A percentile compares a stretch with the other conserved stretches of the same genome.
These are phyloP conservation scores for Lomographa bimaculata DNA, from an alignment of 2,888 invertebrate genomes.

Conservation along the genomic window DNA sequence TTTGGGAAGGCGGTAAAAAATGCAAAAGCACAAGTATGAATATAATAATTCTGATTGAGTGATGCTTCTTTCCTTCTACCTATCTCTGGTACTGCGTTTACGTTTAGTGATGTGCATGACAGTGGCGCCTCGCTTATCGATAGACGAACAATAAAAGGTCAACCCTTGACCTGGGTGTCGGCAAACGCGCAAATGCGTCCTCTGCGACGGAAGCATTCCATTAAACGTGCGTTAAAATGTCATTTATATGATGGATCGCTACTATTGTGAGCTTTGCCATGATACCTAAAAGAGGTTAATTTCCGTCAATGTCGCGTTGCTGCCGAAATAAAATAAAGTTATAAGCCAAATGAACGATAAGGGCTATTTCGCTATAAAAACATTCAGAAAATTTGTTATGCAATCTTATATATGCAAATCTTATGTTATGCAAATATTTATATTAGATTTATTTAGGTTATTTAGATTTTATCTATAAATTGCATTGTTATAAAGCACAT, in stretches of 20 bases:
- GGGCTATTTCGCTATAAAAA: too few relatives aligned
- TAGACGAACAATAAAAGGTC: conserved; percentile 59
- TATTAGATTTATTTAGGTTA: too few relatives aligned
- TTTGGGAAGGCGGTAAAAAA: too few relatives aligned
- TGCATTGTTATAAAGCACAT: too few relatives aligned
- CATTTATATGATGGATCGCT: conserved; percentile 51
- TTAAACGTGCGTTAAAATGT: conserved; percentile 52
- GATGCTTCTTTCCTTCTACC: too few relatives aligned
- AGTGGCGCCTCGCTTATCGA: conserved; percentile 61
- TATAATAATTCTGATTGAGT: too few relatives aligned
- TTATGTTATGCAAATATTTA: too few relatives aligned
- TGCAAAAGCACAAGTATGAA: too few relatives aligned
- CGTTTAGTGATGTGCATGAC: conserved; percentile 39
- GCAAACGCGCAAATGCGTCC: conserved; percentile 52
- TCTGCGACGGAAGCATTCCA: conserved; percentile 57
- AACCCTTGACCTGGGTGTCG: conserved; percentile 53
- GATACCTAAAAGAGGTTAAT: conserved; percentile 41
- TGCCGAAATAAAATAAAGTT: conserved; percentile 37
- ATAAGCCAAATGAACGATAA: conserved; percentile 17
- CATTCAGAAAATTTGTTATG: too few relatives aligned
- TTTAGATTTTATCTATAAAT: too few relatives aligned
- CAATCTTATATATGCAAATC: too few relatives aligned
- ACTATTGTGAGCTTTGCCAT: conserved; percentile 43
- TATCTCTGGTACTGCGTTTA: conserved; percentile 6
- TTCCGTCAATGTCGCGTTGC: conserved; percentile 36